Percentiles rank a stretch among this genome's conserved stretches.
Conservation (phyloP, 2,113 vertebrate species). For the Paedocypris sp. region DNA sequence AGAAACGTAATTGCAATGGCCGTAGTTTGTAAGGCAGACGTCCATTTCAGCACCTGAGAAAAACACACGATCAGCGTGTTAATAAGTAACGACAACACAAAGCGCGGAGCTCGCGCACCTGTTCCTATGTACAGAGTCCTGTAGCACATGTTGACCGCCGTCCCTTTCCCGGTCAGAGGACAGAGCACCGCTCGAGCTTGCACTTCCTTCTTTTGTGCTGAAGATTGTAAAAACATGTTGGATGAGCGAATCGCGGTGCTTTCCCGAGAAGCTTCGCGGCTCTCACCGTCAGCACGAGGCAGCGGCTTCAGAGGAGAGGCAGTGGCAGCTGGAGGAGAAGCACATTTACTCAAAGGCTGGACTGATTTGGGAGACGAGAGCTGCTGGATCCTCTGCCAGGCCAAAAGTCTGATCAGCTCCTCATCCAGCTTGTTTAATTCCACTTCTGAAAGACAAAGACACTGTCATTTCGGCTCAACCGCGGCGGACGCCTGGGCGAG, state of each 20-base stretch:
- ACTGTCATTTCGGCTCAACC: background rate
- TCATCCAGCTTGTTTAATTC: slow-evolving; percentile 80
- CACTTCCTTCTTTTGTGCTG: slow-evolving; percentile 79
- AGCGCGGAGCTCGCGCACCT: slow-evolving; percentile 51
- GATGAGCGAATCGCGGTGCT: no score
- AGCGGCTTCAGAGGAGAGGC: slow-evolving; percentile 64
- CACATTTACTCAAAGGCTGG: slow-evolving; percentile 50
- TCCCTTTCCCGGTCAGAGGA: slow-evolving; percentile 80
- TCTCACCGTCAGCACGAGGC: slow-evolving; percentile 30
- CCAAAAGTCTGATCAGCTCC: slow-evolving; percentile 78
- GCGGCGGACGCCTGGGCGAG: slow-evolving; percentile 24
- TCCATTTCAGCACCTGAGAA: slow-evolving; percentile 95
- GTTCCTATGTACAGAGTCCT: slow-evolving; percentile 96
- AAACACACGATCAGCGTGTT: slow-evolving; percentile 4
- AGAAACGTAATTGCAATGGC: slow-evolving; percentile 95
- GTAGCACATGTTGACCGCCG: slow-evolving; percentile 90
- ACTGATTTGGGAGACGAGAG: slow-evolving; percentile 75
- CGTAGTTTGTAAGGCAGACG: slow-evolving; percentile 98
- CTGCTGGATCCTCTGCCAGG: slow-evolving; percentile 86
- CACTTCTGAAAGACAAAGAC: slow-evolving; percentile 58
- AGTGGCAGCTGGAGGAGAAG: slow-evolving; percentile 49
- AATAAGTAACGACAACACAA: background rate
- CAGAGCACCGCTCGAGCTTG: slow-evolving; percentile 91
- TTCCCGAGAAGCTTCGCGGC: no score
- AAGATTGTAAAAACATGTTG: background rate